Percentiles rank a stretch among this genome's conserved stretches.
These are phyloP conservation scores for Epistrophella euchroma DNA, from an alignment of 2,888 invertebrate genomes.

Conservation along the genomic window DNA sequence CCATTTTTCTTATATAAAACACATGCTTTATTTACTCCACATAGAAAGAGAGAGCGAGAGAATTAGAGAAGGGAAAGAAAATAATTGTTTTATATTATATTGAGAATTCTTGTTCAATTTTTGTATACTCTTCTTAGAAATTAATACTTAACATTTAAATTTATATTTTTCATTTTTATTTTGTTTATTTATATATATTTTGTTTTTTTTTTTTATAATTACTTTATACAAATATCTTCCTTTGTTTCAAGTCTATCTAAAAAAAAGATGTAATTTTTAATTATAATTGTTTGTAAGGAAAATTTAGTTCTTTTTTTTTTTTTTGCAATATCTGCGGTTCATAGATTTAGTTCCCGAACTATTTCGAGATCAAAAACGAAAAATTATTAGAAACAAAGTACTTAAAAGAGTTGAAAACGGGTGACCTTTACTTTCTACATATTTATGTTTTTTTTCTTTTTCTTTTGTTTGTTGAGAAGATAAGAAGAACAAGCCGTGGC, in stretches of 20 bases:
- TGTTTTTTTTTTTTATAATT: constrained; percentile 52
- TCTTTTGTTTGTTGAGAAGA: constrained; percentile 30
- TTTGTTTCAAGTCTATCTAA: constrained; percentile 72
- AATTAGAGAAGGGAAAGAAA: constrained; percentile 26
- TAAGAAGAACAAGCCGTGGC: constrained; percentile 14
- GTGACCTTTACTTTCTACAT: constrained; percentile 56
- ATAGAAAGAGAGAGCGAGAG: constrained; percentile 25
- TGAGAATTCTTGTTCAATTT: constrained; percentile 62
- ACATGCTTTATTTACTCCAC: constrained; percentile 46
- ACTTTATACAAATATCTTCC: constrained; percentile 69
- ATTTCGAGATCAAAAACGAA: constrained; percentile 59
- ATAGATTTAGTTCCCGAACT: constrained; percentile 30
- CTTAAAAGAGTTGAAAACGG: constrained; percentile 48
- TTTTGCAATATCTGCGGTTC: background rate
- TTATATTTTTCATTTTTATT: constrained; percentile 55
- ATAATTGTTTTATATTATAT: constrained; percentile 25
- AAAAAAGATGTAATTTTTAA: constrained; percentile 53
- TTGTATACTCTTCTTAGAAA: constrained; percentile 60
- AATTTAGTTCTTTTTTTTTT: constrained; percentile 24
- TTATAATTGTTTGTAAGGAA: constrained; percentile 43
- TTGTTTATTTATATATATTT: constrained; percentile 52
- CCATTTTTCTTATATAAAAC: constrained; percentile 57
- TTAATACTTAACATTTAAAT: constrained; percentile 71
- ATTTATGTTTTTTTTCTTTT: constrained; percentile 27
- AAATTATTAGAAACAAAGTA: constrained; percentile 41